Percentiles rank a stretch among this genome's conserved stretches.
These are phyloP conservation scores for Helicoverpa zea DNA, from an alignment of 1,140 invertebrate species.

Conservation along the genomic window DNA sequence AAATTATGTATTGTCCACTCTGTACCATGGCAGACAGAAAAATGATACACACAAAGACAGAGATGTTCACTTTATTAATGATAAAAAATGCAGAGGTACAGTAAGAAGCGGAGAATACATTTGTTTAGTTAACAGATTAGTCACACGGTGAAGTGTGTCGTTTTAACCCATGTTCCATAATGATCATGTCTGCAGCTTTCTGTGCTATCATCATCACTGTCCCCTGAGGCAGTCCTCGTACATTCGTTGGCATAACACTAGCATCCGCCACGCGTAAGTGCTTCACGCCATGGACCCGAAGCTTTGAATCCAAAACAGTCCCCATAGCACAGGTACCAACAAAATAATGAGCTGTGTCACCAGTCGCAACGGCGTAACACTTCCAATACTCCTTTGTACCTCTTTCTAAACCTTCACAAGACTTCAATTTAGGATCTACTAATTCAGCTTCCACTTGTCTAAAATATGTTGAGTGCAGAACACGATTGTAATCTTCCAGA, in stretches of 20 bases:
- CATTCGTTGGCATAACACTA: not conserved
- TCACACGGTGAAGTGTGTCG: not conserved
- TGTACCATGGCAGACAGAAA: not conserved
- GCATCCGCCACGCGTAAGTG: not conserved
- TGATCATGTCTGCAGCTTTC: slow-evolving; percentile 6
- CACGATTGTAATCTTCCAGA: not conserved
- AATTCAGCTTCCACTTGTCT: not conserved
- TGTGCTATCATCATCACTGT: not conserved
- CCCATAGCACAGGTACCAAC: slow-evolving; percentile 29
- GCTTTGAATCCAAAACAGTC: not conserved
- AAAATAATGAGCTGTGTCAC: not conserved
- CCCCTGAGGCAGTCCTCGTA: not conserved
- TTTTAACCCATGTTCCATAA: not conserved
- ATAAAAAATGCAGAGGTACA: too few relatives aligned
- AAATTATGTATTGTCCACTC: not conserved
- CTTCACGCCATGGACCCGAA: not conserved
- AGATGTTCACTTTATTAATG: not conserved
- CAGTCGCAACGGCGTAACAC: not conserved
- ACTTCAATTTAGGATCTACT: not conserved
- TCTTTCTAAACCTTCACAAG: not conserved
- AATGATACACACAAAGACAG: not conserved
- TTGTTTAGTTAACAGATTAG: too few relatives aligned
- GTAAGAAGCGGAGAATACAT: too few relatives aligned
- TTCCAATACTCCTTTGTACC: slow-evolving; percentile 7
- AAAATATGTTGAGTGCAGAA: not conserved